A percentile compares a stretch with the other conserved stretches of the same genome.
Conservation (phyloP, 2,113 vertebrate genomes). For the Raja brachyura region DNA sequence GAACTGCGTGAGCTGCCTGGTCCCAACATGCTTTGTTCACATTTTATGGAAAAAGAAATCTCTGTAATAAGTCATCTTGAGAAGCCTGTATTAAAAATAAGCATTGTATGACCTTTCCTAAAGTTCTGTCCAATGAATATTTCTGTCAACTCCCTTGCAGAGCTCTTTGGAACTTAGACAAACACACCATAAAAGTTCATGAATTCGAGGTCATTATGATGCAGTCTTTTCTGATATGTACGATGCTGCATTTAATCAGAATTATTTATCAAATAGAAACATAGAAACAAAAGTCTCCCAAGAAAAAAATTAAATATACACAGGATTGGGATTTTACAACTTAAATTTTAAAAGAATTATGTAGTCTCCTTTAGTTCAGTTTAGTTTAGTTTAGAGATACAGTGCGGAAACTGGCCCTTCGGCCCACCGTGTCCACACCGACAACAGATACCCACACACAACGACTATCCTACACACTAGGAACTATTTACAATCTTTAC, state of each 20-base stretch:
- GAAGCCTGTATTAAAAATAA: constrained; percentile 41
- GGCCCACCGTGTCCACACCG: no score
- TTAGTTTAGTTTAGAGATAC: no score
- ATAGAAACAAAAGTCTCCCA: background rate
- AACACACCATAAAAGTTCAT: background rate
- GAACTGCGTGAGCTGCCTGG: constrained; percentile 69
- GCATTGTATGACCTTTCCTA: background rate
- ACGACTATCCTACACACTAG: no score
- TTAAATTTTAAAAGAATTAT: background rate
- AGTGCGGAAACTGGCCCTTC: no score
- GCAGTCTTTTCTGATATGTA: background rate
- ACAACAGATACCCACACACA: no score
- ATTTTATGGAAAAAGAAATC: constrained; percentile 61
- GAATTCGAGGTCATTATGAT: constrained; percentile 8
- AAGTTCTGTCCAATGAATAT: background rate
- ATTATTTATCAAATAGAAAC: background rate
- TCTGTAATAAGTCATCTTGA: constrained; percentile 74
- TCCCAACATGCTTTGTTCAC: constrained; percentile 74
- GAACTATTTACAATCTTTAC: no score
- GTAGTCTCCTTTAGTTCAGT: no score
- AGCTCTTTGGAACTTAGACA: background rate
- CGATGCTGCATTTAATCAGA: background rate
- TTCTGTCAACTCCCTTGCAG: background rate
- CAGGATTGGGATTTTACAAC: no score
- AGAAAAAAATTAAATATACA: background rate